These are phyloP conservation scores for Gari tellinella DNA, from an alignment of 2,888 invertebrate genomes.

Conservation along the genomic window DNA sequence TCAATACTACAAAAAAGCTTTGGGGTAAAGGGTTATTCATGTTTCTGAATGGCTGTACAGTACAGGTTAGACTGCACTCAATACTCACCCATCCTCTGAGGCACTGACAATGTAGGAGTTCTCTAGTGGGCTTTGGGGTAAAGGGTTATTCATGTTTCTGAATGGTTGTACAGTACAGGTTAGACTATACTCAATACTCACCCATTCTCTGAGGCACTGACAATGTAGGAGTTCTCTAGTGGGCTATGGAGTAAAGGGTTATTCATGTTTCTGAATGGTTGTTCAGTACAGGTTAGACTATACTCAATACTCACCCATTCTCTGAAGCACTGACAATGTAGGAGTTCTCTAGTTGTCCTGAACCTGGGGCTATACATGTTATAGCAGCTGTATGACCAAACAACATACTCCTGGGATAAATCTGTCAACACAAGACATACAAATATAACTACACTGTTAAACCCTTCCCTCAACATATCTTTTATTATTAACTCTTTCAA, in stretches of 20 bases:
- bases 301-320: constrained; percentile 89
- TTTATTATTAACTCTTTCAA: too few species aligned
- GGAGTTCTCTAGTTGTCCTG: constrained; percentile 90
- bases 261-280: too few species aligned
- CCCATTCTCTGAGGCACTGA: constrained; percentile 97
- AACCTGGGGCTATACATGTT: constrained; percentile 90
- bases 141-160: constrained; percentile 89
- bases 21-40: too few species aligned
- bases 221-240: constrained; percentile 94
- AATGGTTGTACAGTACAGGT: too few species aligned
- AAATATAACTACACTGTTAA: not conserved
- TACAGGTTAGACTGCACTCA: too few species aligned
- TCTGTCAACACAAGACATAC: constrained; percentile 84
- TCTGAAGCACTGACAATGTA: constrained; percentile 97
- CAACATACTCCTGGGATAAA: constrained; percentile 95
- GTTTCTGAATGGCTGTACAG: too few species aligned
- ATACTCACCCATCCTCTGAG: constrained; percentile 92
- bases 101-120: constrained; percentile 97
- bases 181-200: too few species aligned
- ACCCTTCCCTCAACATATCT: not conserved
- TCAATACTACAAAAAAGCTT: too few species aligned
- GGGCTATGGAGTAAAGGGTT: constrained; percentile 90
- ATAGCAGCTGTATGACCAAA: constrained; percentile 99
- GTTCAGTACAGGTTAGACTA: too few species aligned
- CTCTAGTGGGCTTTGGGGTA: constrained; percentile 90